These are phyloP conservation scores for Psilanteris sp. DNA, from an alignment of 1,140 invertebrate species.

Conservation along the genomic window DNA sequence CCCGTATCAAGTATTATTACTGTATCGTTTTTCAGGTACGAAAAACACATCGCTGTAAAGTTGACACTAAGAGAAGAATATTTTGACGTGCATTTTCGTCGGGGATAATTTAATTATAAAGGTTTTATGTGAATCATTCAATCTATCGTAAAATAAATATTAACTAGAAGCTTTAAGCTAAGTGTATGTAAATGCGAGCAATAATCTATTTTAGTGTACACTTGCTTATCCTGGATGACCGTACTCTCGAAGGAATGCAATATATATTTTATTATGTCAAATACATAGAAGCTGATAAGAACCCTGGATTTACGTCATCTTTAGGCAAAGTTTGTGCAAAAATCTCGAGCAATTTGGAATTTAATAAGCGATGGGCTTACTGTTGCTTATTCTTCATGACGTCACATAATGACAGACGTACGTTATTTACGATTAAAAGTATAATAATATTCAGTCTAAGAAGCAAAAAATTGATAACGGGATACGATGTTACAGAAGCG, in stretches of 20 bases:
- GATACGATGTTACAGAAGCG: no score
- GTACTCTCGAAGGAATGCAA: conserved; percentile 36
- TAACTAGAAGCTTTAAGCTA: conserved; percentile 20
- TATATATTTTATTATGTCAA: conserved; percentile 45
- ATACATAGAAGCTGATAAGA: conserved; percentile 35
- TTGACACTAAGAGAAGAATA: conserved; percentile 38
- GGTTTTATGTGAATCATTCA: conserved; percentile 55
- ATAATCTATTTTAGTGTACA: conserved; percentile 49
- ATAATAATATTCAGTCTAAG: no score
- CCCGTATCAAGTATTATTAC: conserved; percentile 71
- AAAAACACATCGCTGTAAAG: conserved; percentile 50
- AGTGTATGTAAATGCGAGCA: conserved; percentile 48
- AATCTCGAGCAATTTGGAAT: conserved; percentile 14
- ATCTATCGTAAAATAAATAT: conserved; percentile 59
- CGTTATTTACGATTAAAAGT: conserved; percentile 5
- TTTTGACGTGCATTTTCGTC: conserved; percentile 27
- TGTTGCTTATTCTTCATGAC: conserved; percentile 8
- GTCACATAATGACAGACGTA: conserved; percentile 4
- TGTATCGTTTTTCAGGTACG: conserved; percentile 65
- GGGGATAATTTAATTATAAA: conserved; percentile 44
- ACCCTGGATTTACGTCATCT: conserved; percentile 16
- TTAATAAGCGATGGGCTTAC: conserved; percentile 7
- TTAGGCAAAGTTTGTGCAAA: conserved; percentile 20
- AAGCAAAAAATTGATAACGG: no score
- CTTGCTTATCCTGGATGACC: conserved; percentile 32